Conservation (phyloP, 2,113 vertebrate genomes). For the Urocitellus parryii region DNA sequence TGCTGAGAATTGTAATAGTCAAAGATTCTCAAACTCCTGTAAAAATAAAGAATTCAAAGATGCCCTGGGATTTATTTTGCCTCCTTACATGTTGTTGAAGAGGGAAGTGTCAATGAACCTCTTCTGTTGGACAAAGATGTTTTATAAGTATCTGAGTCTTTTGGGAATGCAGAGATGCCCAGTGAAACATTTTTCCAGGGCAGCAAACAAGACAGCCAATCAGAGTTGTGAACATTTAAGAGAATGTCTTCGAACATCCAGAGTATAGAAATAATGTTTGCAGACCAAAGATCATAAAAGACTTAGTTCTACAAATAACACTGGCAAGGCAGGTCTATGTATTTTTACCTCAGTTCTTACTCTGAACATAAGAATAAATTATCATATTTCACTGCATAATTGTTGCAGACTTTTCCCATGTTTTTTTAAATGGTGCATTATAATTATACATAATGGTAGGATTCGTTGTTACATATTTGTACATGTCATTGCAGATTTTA, state of each 20-base stretch:
- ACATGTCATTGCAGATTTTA: no score
- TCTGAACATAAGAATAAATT: not conserved
- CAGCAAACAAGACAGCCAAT: not conserved
- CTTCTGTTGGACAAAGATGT: conserved; percentile 7
- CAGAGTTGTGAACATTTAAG: not conserved
- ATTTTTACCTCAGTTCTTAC: not conserved
- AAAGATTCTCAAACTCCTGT: not conserved
- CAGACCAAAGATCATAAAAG: not conserved
- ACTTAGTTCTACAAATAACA: not conserved
- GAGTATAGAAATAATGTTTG: not conserved
- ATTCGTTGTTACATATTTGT: no score
- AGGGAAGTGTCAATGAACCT: not conserved
- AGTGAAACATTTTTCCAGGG: not conserved
- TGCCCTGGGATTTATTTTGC: not conserved
- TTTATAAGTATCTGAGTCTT: not conserved
- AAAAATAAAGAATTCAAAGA: not conserved
- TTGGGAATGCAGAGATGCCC: not conserved
- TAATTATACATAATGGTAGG: no score
- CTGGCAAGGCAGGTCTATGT: not conserved
- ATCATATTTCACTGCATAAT: no score
- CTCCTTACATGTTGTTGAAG: not conserved
- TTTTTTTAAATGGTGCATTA: no score
- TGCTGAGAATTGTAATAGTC: not conserved
- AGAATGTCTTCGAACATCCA: not conserved
- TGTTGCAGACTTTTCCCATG: no score